Conservation (phyloP, 1,140 invertebrate species). For the Lordiphosa clarofinis region DNA sequence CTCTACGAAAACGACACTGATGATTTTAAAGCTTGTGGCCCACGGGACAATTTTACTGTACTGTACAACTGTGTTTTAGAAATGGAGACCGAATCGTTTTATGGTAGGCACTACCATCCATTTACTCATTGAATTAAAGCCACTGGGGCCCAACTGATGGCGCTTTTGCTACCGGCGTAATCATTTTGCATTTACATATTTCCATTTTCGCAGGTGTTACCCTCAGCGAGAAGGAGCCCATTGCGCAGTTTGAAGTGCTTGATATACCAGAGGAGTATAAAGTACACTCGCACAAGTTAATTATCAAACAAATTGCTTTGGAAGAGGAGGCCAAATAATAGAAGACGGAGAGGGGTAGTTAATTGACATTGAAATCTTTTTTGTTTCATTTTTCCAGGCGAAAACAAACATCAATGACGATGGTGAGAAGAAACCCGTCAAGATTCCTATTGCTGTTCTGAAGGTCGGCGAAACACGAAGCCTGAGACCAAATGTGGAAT, state of each 20-base stretch:
- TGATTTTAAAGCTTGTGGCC: no score
- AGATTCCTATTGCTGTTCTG: conserved; percentile 83
- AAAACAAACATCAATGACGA: conserved; percentile 63
- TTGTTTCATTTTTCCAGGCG: conserved; percentile 36
- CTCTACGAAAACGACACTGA: no score
- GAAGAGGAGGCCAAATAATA: conserved; percentile 85
- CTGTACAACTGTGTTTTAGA: conserved; percentile 45
- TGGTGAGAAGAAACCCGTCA: conserved; percentile 61
- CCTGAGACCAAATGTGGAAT: conserved; percentile 88
- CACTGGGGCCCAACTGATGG: background rate
- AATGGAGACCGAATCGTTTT: no score
- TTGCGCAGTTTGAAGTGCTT: conserved; percentile 75
- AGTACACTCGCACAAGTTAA: conserved; percentile 81
- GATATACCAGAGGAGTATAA: conserved; percentile 67
- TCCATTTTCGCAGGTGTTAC: conserved; percentile 52
- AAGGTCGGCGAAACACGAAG: conserved; percentile 89
- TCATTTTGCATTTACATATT: background rate
- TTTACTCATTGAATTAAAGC: background rate
- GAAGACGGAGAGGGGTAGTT: background rate
- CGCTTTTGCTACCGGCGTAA: conserved; percentile 15
- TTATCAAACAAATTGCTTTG: conserved; percentile 86
- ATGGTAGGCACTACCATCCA: no score
- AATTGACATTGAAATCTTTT: background rate
- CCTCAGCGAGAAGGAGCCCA: conserved; percentile 70
- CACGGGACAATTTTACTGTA: conserved; percentile 64